phyloP scores from a whole-genome alignment of 2,797 vertebrate genomes.

The Melanogrammus aeglefinus region DNA sequence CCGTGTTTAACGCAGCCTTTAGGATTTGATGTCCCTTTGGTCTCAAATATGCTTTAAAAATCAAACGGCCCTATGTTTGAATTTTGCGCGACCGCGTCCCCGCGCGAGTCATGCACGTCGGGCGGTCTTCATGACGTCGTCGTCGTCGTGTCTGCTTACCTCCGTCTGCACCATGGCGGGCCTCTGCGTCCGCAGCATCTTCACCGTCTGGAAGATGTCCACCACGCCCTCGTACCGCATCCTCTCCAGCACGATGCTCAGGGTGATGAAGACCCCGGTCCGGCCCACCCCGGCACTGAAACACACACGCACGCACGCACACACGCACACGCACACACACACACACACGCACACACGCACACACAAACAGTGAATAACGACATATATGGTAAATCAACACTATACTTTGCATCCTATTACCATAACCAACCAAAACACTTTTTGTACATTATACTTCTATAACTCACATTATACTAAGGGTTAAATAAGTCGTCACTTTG shows the following conservation, averaged over 20 bases:
- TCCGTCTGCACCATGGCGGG: constrained; percentile 99
- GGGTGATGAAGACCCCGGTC: constrained; percentile 94
- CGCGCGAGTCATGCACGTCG: neutral
- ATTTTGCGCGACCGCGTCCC: neutral
- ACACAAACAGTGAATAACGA: neutral
- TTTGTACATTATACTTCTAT: neutral
- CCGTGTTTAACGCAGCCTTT: neutral
- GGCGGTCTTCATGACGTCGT: constrained; percentile 21
- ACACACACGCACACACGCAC: too few species aligned
- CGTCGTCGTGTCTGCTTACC: constrained; percentile 68
- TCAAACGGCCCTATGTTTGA: neutral
- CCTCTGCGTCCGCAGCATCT: constrained; percentile 96
- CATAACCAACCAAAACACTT: neutral
- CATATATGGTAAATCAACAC: neutral
- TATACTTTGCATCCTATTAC: neutral
- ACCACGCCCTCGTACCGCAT: constrained; percentile 98
- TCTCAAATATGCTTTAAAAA: neutral
- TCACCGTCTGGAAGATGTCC: constrained; percentile 98
- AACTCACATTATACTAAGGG: neutral
- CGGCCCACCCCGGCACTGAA: constrained; percentile 91
- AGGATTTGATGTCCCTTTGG: neutral
- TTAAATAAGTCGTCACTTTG: neutral
- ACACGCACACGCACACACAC: too few species aligned
- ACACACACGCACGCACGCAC: constrained; percentile 2
- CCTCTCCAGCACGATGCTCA: constrained; percentile 95